Evolutionary conservation across 2,888 invertebrate species (phyloP), one percentile per base, ranked within the genome.

Genomic region (Pachliopta kotzebuea): DNA sequence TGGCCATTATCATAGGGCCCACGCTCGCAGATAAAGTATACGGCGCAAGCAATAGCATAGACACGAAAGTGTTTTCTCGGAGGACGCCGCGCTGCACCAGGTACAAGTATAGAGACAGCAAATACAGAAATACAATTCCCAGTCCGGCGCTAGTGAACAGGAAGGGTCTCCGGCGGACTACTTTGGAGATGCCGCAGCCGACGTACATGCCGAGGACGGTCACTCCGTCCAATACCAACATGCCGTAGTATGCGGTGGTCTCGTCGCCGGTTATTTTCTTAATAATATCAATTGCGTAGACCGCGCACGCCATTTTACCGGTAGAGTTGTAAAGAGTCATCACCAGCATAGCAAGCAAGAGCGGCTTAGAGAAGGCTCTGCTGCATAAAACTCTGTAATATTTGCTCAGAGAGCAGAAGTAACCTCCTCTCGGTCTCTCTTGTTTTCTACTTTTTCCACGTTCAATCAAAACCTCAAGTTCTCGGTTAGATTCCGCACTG

Each of bases 131-230:
- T 17, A 49, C 8, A 29, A 63, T 58, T 3, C 54, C 63, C 8
- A 63, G 2, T 1, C 18, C 29, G 14, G 54, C 18, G 18, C 29
- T 29, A 18, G 26, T 26, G 8, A 59, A 52, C n/a, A 59, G 8
- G 20, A 52, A 17, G 0, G 50, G 29, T 31, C 59, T n/a, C 23
- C 59, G 52, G 8, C 20, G 26, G 2, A 29, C 20, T 0, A 52
- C n/a, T 21, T 59, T 59, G 17, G 52, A 29, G 21, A 59, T 17
- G 67, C 70, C 20, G 61, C 71, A 70, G 0, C 73, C 74, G 0
- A 71, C 18, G 56, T 80, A 80, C 77, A 78, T 77, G 56, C 78
- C 73, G 0, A 72, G 7, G 8, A 75, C 70, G 24, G 74, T 70
- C 0, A 71, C 60, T n/a, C 37, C 66, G 14, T 68, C 68, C 17